phyloP scores from a whole-genome alignment of 35 echinoderm and acorn worm species.

The Holothuria glaberrima region DNA sequence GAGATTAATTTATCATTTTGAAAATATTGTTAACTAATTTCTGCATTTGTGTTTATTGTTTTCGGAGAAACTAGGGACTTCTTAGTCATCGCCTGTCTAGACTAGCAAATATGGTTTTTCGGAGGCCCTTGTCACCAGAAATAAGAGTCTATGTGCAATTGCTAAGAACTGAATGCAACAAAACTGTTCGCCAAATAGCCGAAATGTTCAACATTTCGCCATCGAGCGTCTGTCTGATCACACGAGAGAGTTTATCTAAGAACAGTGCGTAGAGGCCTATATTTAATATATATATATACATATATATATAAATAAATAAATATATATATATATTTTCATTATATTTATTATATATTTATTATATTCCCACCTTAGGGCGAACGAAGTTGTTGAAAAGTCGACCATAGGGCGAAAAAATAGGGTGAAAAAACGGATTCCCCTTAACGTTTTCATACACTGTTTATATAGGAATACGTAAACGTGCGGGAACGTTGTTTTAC shows the following conservation, averaged over 20 bases:
- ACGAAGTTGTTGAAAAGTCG: no score
- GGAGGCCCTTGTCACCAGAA: neutral
- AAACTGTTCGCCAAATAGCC: constrained; percentile 24
- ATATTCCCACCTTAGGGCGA: no score
- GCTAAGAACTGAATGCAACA: neutral
- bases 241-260: neutral
- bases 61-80: neutral
- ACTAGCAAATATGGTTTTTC: constrained; percentile 15
- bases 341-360: no score
- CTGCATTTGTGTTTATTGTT: neutral
- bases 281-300: no score
- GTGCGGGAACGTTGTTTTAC: no score
- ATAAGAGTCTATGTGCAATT: constrained; percentile 8
- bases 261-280: neutral
- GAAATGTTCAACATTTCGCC: neutral
- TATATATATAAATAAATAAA: no score
- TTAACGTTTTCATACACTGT: no score
- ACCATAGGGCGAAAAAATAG: no score
- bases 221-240: constrained; percentile 13
- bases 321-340: no score
- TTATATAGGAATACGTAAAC: no score
- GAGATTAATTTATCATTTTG: neutral
- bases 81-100: neutral
- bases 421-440: no score
- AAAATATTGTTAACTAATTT: neutral